phyloP scores from a whole-genome alignment of 2,797 vertebrate species.

The Hemibagrus guttatus region DNA sequence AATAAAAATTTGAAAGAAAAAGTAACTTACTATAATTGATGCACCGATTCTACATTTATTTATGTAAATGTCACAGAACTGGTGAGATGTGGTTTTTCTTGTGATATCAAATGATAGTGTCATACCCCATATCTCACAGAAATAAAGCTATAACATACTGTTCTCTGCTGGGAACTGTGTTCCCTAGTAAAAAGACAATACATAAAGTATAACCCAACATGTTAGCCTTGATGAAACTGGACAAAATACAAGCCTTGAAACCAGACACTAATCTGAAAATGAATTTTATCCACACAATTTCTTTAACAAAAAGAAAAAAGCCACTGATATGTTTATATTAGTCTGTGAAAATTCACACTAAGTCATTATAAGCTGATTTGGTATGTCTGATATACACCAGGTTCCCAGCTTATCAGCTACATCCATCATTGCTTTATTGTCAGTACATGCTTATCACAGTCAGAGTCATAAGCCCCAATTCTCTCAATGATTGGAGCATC shows the following conservation, averaged over 20 bases:
- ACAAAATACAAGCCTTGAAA: neutral
- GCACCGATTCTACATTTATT: neutral
- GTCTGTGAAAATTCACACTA: neutral
- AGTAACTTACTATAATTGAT: neutral
- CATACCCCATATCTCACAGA: neutral
- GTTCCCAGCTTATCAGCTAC: neutral
- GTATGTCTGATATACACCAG: neutral
- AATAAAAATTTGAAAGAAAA: neutral
- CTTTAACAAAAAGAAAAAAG: neutral
- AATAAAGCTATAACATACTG: slow-evolving; percentile 11
- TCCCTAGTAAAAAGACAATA: neutral
- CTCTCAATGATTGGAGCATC: neutral
- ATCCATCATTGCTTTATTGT: neutral
- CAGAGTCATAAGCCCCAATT: neutral
- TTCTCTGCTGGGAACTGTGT: neutral
- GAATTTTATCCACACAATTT: neutral
- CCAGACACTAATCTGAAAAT: neutral
- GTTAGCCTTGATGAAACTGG: neutral
- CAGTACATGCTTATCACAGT: neutral
- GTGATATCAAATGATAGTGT: neutral
- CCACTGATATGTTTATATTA: neutral
- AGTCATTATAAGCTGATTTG: neutral
- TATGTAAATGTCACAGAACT: neutral
- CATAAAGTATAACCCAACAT: neutral
- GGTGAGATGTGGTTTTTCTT: too few relatives aligned